A percentile compares a stretch with the other conserved stretches of the same genome.
Evolutionary conservation across 30 jellyfish, hydroid and myxozoan genomes (phyloP).

Genomic region (Pelagia noctiluca): DNA sequence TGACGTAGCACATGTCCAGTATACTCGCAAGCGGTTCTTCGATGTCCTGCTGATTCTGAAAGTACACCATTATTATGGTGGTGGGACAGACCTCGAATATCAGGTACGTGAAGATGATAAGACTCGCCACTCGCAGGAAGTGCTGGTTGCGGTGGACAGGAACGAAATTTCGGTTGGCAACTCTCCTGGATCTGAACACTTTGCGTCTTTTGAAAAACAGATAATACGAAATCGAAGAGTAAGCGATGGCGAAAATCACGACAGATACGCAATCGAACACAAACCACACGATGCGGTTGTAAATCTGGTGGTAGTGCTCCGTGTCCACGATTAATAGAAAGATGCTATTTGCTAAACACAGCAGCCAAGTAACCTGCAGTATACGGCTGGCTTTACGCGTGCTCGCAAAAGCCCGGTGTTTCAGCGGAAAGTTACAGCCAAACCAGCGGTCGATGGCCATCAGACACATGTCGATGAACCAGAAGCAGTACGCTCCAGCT

Average conservation of each 20-base stretch:
- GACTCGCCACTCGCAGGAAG: constrained; percentile 40
- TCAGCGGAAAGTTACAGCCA: constrained; percentile 59
- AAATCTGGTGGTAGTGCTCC: constrained; percentile 1
- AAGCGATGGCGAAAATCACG: constrained; percentile 22
- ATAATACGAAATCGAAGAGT: constrained; percentile 20
- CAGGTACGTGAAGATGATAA: constrained; percentile 31
- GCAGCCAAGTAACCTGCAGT: constrained; percentile 18
- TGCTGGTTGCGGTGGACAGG: constrained; percentile 8
- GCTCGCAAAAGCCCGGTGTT: constrained; percentile 32
- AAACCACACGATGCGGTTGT: constrained; percentile 49
- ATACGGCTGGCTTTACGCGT: neutral
- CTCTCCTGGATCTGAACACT: neutral
- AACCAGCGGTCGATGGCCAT: constrained; percentile 55
- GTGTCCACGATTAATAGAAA: constrained; percentile 30
- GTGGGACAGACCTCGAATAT: constrained; percentile 59
- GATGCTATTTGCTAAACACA: constrained; percentile 26
- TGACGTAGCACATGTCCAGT: constrained; percentile 10
- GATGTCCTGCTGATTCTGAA: neutral
- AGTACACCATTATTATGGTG: neutral
- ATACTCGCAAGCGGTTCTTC: constrained; percentile 27
- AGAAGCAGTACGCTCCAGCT: constrained; percentile 64
- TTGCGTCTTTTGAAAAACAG: neutral
- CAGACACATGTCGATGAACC: constrained; percentile 55
- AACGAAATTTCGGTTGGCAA: constrained; percentile 9
- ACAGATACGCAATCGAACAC: constrained; percentile 47